Conservation (phyloP, 2,888 invertebrate species). For the Latheticus oryzae region DNA sequence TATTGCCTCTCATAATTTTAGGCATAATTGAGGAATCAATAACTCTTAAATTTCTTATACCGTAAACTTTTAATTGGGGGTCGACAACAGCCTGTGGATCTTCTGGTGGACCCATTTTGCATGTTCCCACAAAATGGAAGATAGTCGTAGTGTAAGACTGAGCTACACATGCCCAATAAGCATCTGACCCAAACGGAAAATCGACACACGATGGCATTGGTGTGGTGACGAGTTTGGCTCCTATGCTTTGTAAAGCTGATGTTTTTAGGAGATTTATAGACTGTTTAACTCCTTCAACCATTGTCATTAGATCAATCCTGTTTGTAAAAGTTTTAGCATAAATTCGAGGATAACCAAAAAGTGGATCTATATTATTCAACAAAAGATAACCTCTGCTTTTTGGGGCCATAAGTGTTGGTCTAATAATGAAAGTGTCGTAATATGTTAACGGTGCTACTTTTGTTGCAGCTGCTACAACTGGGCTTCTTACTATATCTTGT, state of each 20-base stretch:
- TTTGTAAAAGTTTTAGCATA: slow-evolving; percentile 76
- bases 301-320: slow-evolving; percentile 72
- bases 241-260: slow-evolving; percentile 69
- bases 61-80: slow-evolving; percentile 72
- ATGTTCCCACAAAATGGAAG: slow-evolving; percentile 77
- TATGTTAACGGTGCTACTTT: slow-evolving; percentile 71
- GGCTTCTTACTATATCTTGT: slow-evolving; percentile 71
- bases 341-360: slow-evolving; percentile 78
- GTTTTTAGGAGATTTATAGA: slow-evolving; percentile 72
- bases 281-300: slow-evolving; percentile 73
- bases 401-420: slow-evolving; percentile 74
- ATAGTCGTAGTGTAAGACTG: slow-evolving; percentile 77
- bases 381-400: slow-evolving; percentile 73
- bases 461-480: slow-evolving; percentile 62
- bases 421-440: slow-evolving; percentile 72
- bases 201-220: slow-evolving; percentile 65
- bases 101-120: slow-evolving; percentile 76
- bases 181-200: slow-evolving; percentile 71
- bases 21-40: slow-evolving; percentile 80
- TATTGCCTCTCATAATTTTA: slow-evolving; percentile 67
- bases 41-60: slow-evolving; percentile 73
- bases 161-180: slow-evolving; percentile 75
- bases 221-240: slow-evolving; percentile 69
- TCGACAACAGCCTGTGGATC: slow-evolving; percentile 76
- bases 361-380: slow-evolving; percentile 77